Evolutionary conservation across 2,113 vertebrate genomes (phyloP).

Genomic region (Siphamia tubifer): DNA sequence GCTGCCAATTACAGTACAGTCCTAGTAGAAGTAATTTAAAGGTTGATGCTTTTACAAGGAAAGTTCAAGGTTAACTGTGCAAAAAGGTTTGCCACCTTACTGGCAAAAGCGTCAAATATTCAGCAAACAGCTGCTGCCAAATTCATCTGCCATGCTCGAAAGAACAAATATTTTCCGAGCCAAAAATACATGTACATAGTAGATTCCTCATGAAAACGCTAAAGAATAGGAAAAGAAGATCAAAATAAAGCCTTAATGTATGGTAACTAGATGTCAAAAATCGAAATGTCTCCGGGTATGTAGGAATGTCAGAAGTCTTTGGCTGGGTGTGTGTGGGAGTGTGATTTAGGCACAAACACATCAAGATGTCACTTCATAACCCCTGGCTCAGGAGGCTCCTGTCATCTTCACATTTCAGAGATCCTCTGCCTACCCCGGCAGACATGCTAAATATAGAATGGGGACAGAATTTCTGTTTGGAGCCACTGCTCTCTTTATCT

Average conservation of each 20-base stretch:
- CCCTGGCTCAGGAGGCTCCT: slow-evolving; percentile 77
- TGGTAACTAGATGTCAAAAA: slow-evolving; percentile 58
- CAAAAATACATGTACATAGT: background rate
- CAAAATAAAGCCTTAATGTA: slow-evolving; percentile 50
- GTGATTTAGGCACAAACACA: slow-evolving; percentile 73
- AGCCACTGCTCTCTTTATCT: slow-evolving; percentile 64
- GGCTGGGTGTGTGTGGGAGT: slow-evolving; percentile 44
- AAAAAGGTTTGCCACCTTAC: background rate
- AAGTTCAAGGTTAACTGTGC: slow-evolving; percentile 10
- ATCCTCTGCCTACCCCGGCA: slow-evolving; percentile 71
- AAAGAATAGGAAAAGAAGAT: slow-evolving; percentile 31
- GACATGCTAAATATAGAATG: slow-evolving; percentile 79
- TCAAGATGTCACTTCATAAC: slow-evolving; percentile 78
- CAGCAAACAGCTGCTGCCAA: slow-evolving; percentile 2
- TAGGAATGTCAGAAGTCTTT: slow-evolving; percentile 57
- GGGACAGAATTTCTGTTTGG: slow-evolving; percentile 71
- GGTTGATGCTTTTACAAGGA: background rate
- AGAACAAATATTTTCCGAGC: slow-evolving; percentile 18
- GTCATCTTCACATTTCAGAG: slow-evolving; percentile 79
- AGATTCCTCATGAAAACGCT: background rate
- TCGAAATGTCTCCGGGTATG: slow-evolving; percentile 42
- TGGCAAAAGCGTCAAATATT: slow-evolving; percentile 27
- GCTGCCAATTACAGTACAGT: slow-evolving; percentile 14
- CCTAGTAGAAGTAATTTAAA: background rate
- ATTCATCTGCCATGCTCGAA: slow-evolving; percentile 1